Conservation (phyloP, 2,797 vertebrate genomes). For the Tragopan temminckii region DNA sequence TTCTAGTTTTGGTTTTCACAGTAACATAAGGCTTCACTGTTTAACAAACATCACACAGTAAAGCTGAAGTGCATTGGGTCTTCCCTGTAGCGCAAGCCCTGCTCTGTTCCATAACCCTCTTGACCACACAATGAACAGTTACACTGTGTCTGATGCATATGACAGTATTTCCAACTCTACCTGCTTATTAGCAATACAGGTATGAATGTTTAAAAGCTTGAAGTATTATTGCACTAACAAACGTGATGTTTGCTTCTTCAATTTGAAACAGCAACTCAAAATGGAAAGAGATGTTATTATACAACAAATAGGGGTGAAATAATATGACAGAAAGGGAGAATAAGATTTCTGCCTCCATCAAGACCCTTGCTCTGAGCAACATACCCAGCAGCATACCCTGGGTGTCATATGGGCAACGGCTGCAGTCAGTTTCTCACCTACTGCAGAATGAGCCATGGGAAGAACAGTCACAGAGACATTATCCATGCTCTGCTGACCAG, state of each 20-base stretch:
- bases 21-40: background rate
- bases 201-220: background rate
- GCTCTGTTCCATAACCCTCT: accelerated
- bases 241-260: background rate
- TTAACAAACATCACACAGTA: background rate
- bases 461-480: constrained; percentile 91
- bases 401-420: background rate
- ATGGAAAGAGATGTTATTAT: background rate
- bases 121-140: background rate
- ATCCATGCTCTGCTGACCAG: constrained; percentile 91
- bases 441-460: constrained; percentile 84
- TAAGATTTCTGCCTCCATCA: background rate
- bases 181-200: background rate
- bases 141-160: accelerated
- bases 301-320: background rate
- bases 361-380: background rate
- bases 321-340: background rate
- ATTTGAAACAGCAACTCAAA: background rate
- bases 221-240: background rate
- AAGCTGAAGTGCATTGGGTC: background rate
- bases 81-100: background rate
- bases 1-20: background rate
- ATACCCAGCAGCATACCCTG: background rate
- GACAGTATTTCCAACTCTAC: background rate
- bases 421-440: constrained; percentile 81